Conservation (phyloP, 2,797 vertebrate genomes). For the Sebastes matsubarae region DNA sequence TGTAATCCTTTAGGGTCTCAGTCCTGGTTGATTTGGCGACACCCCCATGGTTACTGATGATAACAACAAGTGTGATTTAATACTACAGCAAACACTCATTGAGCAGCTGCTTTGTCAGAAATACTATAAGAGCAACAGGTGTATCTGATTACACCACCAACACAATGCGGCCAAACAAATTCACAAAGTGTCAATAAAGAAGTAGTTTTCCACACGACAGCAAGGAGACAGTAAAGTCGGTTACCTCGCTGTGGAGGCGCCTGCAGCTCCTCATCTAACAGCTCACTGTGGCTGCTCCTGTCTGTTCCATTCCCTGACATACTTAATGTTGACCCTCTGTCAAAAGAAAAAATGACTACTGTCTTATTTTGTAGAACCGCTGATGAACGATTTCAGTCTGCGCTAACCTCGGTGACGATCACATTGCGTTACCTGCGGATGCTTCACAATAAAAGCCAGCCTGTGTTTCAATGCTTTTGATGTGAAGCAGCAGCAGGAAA, state of each 20-base stretch:
- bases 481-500: not conserved
- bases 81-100: not conserved
- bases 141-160: not conserved
- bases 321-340: not conserved
- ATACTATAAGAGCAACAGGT: not conserved
- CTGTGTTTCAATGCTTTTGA: not conserved
- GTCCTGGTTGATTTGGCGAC: not conserved
- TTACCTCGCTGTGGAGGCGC: not conserved
- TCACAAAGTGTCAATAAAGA: not conserved
- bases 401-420: too few species aligned
- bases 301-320: not conserved
- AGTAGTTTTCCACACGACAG: not conserved
- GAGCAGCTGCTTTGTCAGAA: not conserved
- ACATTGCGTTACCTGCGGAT: too few species aligned
- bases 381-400: not conserved
- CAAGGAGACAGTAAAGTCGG: not conserved
- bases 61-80: not conserved
- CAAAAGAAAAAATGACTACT: not conserved
- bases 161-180: not conserved
- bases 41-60: not conserved
- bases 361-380: not conserved
- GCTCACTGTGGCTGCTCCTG: not conserved
- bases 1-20: not conserved
- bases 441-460: too few species aligned
- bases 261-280: not conserved